These are phyloP conservation scores for Epizoanthus rinbou DNA, from an alignment of 92 coral and sea anemone genomes.

Conservation along the genomic window DNA sequence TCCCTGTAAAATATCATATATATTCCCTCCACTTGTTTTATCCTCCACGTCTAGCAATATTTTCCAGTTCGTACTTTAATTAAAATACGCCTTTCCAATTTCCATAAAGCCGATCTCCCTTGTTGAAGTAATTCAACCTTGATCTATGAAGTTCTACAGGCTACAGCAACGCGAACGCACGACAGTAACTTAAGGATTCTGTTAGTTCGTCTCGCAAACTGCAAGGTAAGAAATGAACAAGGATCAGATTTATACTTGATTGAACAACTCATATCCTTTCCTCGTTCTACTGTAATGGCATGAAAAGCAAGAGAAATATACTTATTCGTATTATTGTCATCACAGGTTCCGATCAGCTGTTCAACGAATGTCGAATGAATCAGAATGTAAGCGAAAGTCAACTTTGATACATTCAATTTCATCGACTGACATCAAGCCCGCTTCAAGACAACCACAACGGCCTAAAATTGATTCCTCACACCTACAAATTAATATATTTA, in stretches of 20 bases:
- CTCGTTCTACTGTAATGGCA: neutral
- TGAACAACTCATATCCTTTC: neutral
- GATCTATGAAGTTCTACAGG: neutral
- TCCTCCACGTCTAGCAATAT: neutral
- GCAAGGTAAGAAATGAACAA: neutral
- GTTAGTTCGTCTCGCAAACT: neutral
- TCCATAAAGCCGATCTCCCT: constrained; percentile 1
- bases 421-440: neutral
- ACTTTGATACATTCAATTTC: neutral
- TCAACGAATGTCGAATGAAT: too few species aligned
- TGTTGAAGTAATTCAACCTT: neutral
- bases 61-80: neutral
- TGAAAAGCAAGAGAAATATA: neutral
- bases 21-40: neutral
- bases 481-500: neutral
- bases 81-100: constrained; percentile 1
- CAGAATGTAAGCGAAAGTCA: too few species aligned
- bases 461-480: neutral
- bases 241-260: too few species aligned
- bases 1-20: neutral
- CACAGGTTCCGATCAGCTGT: neutral
- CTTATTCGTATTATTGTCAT: neutral
- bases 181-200: neutral
- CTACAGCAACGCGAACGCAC: too few species aligned
- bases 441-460: neutral